Base-by-base conservation (phyloP, 1,140 invertebrate species). In the Stegodyphus mimosarum region DNA sequence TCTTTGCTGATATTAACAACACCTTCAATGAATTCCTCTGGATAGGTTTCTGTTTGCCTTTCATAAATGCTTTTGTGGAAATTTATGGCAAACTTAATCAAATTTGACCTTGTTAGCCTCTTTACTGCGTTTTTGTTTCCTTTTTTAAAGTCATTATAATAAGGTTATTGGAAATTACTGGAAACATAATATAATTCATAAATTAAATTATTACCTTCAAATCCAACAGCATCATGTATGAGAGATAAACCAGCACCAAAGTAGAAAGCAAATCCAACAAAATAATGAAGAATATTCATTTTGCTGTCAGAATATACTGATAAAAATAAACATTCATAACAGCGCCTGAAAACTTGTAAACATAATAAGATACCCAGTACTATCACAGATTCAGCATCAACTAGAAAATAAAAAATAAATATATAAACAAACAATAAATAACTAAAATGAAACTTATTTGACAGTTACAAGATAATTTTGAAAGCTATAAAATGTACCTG, bases 201-300 rank as follows among this genome's bases (percentile, higher is more conserved):
- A 33, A 33, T 33, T 33, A 33, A 33, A 80, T 60, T 17, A 86
- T 72, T 17, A 88, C 83, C 70, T 88, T 76, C 67, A 92, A 96
- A 95, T 75, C 94, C 93, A 7, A 94, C 91, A 7, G 95, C 94
- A 89, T 96, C 94, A 71, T 93, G 92, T 66, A 96, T 83, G 60
- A 95, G 92, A 48, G 93, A 92, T 0, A 94, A 86, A 15, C 94
- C 88, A 55, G 93, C 90, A 33, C 94, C 94, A 88, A 94, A 92
- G 89, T 97, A 98, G 90, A 97, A 95, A 49, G 93, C 87, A 84
- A 93, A 92, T 1, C 95, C 96, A 69, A 94, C 89, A 0, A 94
- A 75, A 88, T 97, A 97, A 90, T 96, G 94, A 0, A 90, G 89
- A 0, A 96, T 87, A 89, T 96, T 95, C 87, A 97, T 97, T 90